Evolutionary conservation across 2,888 invertebrate genomes (phyloP).

Genomic region (Nebria salina): DNA sequence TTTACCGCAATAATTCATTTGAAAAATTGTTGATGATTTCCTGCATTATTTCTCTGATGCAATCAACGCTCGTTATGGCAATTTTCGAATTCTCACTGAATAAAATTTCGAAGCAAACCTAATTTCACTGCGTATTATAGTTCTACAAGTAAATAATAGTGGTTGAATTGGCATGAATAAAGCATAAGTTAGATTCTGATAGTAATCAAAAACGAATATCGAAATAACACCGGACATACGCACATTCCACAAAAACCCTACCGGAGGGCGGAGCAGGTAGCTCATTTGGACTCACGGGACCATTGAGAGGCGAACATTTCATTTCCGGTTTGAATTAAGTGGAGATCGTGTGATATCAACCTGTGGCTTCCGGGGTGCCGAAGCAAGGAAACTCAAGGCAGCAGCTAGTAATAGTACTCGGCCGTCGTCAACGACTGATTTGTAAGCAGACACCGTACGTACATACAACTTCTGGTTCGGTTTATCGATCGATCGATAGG

Average conservation of each 20-base stretch:
- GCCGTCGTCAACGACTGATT: conserved; percentile 28
- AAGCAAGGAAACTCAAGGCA: neutral
- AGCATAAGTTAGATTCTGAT: neutral
- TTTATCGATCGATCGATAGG: conserved; percentile 32
- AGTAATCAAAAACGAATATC: neutral
- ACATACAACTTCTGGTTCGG: conserved; percentile 4
- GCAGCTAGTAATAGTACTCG: neutral
- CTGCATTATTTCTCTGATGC: too few relatives aligned
- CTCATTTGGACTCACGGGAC: conserved; percentile 19
- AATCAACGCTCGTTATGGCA: too few relatives aligned
- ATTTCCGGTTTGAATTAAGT: conserved; percentile 46
- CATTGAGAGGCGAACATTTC: conserved; percentile 31
- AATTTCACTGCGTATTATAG: too few relatives aligned
- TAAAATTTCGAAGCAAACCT: too few relatives aligned
- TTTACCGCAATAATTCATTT: too few relatives aligned
- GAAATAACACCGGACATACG: neutral
- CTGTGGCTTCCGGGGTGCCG: conserved; percentile 44
- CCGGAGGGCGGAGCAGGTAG: neutral
- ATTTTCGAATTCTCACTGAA: too few relatives aligned
- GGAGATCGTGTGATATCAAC: conserved; percentile 46
- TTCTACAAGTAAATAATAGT: neutral
- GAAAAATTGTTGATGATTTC: too few relatives aligned
- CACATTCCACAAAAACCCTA: neutral
- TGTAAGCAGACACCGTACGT: conserved; percentile 37
- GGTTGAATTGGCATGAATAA: neutral